Percentiles rank a stretch among this genome's conserved stretches.
Evolutionary conservation across 2,888 invertebrate species (phyloP).

Genomic region (Watsonalla cultraria): DNA sequence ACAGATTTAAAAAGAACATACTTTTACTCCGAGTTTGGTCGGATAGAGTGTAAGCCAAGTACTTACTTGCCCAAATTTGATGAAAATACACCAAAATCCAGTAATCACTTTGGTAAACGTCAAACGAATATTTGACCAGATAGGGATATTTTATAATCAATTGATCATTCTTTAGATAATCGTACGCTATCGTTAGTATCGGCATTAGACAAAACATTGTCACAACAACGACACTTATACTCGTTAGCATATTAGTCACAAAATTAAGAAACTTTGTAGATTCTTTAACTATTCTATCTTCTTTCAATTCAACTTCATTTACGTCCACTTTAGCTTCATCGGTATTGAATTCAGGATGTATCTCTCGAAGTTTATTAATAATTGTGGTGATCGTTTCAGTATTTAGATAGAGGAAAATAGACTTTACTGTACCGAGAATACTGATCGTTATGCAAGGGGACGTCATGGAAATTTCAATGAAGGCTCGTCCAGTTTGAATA

Average conservation of each 20-base stretch:
- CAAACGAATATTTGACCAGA: slow-evolving; percentile 45
- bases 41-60: not conserved
- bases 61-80: slow-evolving; percentile 51
- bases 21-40: too few species aligned
- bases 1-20: too few species aligned
- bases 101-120: slow-evolving; percentile 27
- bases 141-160: slow-evolving; percentile 41
- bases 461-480: slow-evolving; percentile 42
- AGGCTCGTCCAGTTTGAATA: slow-evolving; percentile 29
- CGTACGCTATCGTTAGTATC: slow-evolving; percentile 32
- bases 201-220: slow-evolving; percentile 40
- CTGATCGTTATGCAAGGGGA: slow-evolving; percentile 47
- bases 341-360: slow-evolving; percentile 28
- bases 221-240: slow-evolving; percentile 26
- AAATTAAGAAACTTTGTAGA: slow-evolving; percentile 30
- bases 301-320: slow-evolving; percentile 6
- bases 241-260: slow-evolving; percentile 26
- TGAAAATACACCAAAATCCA: slow-evolving; percentile 48
- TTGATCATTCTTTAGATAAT: slow-evolving; percentile 30
- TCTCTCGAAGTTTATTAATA: slow-evolving; percentile 34
- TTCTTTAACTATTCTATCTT: slow-evolving; percentile 27
- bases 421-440: slow-evolving; percentile 41
- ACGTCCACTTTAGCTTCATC: slow-evolving; percentile 2
- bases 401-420: slow-evolving; percentile 31
- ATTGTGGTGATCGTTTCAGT: slow-evolving; percentile 28